Conservation (phyloP, 2,888 invertebrate genomes). For the Cryptus viduatorius region DNA sequence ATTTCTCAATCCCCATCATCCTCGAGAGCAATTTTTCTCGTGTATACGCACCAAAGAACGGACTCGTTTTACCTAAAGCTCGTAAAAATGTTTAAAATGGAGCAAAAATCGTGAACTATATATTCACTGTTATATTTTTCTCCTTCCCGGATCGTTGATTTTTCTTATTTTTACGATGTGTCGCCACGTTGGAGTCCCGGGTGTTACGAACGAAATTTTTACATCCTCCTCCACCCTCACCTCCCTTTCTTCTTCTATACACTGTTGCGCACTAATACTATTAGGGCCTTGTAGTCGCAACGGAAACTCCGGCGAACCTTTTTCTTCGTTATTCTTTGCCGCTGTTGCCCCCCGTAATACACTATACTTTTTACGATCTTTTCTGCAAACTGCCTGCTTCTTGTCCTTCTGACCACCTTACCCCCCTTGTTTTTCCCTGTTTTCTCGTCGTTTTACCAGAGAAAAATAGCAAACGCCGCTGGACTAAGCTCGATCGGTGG, state of each 20-base stretch:
- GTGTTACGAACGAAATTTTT: slow-evolving; percentile 17
- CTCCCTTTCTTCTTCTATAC: background rate
- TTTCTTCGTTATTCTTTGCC: slow-evolving; percentile 22
- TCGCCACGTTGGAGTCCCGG: background rate
- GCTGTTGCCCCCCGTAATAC: slow-evolving; percentile 33
- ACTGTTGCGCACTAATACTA: slow-evolving; percentile 1
- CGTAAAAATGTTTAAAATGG: slow-evolving; percentile 68
- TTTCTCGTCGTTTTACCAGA: background rate
- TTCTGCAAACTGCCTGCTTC: slow-evolving; percentile 20
- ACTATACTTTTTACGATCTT: slow-evolving; percentile 45
- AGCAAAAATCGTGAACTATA: slow-evolving; percentile 55
- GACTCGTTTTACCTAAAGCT: slow-evolving; percentile 57
- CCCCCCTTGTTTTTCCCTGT: background rate
- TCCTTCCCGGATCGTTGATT: background rate
- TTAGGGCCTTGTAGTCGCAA: slow-evolving; percentile 9
- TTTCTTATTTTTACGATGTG: slow-evolving; percentile 25
- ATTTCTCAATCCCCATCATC: slow-evolving; percentile 11
- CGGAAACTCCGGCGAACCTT: slow-evolving; percentile 10
- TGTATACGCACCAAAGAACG: background rate
- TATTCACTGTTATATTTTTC: slow-evolving; percentile 1
- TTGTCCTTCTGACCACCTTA: background rate
- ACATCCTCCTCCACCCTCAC: background rate
- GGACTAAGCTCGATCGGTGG: background rate
- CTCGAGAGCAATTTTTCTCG: background rate
- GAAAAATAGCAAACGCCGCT: background rate